A percentile compares a stretch with the other conserved stretches of the same genome.
Conservation (phyloP, 1,140 invertebrate genomes). For the Lepidurus packardi region DNA sequence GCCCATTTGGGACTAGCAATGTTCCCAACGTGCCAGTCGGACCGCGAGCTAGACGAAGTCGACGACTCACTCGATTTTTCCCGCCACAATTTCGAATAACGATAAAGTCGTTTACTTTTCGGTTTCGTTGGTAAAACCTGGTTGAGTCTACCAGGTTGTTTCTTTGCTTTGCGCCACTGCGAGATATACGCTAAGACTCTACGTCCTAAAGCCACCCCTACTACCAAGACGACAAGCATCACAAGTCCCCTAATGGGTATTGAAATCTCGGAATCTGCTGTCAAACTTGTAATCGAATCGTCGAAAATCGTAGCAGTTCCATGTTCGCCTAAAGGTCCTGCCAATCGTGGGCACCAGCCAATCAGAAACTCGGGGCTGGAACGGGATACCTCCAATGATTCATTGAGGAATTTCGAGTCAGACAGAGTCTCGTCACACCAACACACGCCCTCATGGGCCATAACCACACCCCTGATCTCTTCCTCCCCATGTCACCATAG, state of each 20-base stretch:
- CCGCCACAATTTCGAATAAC: neutral
- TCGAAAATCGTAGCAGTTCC: neutral
- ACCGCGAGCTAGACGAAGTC: neutral
- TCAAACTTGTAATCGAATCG: neutral
- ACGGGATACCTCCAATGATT: neutral
- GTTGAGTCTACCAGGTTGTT: neutral
- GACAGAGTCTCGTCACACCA: neutral
- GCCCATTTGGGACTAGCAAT: neutral
- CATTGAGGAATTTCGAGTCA: neutral
- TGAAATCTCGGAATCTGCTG: neutral
- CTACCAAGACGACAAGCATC: neutral
- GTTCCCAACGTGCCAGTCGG: neutral
- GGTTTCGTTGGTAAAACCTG: neutral
- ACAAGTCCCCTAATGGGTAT: neutral
- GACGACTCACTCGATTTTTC: neutral
- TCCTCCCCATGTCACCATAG: conserved; percentile 18
- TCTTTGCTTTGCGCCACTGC: neutral
- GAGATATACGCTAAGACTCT: neutral
- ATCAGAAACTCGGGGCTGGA: neutral
- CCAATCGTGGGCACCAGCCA: neutral
- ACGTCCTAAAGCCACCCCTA: conserved; percentile 4
- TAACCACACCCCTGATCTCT: neutral
- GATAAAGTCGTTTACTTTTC: conserved; percentile 3
- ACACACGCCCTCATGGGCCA: conserved; percentile 5
- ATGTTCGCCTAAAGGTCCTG: neutral